A percentile compares a stretch with the other conserved stretches of the same genome.
These are phyloP conservation scores for Trachelus iudaicus DNA, from an alignment of 2,888 invertebrate species.

Conservation along the genomic window DNA sequence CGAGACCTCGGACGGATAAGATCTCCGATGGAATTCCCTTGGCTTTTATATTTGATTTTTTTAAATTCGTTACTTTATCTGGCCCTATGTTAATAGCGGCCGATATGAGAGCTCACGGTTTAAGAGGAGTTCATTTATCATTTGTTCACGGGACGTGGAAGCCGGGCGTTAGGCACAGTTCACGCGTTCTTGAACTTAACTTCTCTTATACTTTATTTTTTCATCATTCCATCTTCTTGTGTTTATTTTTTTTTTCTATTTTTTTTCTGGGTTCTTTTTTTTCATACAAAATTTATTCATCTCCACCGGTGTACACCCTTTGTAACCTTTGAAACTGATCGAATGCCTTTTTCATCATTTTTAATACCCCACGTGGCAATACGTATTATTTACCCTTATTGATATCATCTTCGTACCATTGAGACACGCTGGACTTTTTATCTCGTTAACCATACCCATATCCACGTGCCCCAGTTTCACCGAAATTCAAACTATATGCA, in stretches of 20 bases:
- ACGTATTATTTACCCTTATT: background rate
- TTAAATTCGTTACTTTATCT: conserved; percentile 65
- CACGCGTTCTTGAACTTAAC: conserved; percentile 31
- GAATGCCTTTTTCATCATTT: background rate
- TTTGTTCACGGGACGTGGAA: conserved; percentile 20
- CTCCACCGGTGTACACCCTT: background rate
- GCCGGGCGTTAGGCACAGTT: conserved; percentile 41
- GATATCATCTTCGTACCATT: background rate
- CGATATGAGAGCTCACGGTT: conserved; percentile 61
- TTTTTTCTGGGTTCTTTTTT: too few relatives aligned
- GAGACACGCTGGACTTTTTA: background rate
- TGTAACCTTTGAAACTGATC: background rate
- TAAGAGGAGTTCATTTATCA: conserved; percentile 64
- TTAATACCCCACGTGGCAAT: background rate
- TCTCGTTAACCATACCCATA: background rate
- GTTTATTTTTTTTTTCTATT: conserved; percentile 21
- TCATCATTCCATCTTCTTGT: conserved; percentile 9
- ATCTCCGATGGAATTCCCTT: conserved; percentile 65
- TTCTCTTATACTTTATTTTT: conserved; percentile 18
- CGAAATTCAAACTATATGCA: background rate
- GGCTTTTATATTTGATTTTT: conserved; percentile 64
- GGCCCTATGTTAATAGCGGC: conserved; percentile 63
- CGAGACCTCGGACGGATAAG: conserved; percentile 61
- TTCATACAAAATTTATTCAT: background rate
- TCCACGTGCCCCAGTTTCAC: background rate